Percentiles rank a stretch among this genome's conserved stretches.
Evolutionary conservation across 2,888 invertebrate species (phyloP).

Genomic region (Pterobdella sp.): DNA sequence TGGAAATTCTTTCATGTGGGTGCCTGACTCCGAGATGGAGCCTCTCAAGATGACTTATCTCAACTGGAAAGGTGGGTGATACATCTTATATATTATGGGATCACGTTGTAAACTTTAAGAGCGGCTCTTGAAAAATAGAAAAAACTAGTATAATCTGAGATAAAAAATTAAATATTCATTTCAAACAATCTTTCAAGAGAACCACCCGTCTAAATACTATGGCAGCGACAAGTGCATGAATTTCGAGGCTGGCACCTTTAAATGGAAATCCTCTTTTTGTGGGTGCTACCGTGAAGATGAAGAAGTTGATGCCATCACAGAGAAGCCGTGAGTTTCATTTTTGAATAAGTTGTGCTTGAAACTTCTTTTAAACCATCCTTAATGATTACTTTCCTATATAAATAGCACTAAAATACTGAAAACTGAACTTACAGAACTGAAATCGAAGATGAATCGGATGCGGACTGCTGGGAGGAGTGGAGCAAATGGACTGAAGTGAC

Average conservation of each 20-base stretch:
- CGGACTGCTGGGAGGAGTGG: not conserved
- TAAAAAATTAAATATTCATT: no score
- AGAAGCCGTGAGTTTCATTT: no score
- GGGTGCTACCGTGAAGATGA: not conserved
- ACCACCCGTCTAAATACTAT: not conserved
- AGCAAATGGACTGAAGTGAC: not conserved
- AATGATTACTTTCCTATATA: no score
- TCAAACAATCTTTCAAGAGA: not conserved
- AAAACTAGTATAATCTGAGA: no score
- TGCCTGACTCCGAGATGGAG: constrained; percentile 19
- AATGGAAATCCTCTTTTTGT: constrained; percentile 11
- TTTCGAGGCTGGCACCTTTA: constrained; percentile 11
- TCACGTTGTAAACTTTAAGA: no score
- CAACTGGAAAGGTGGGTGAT: constrained; percentile 11
- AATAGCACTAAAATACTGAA: no score
- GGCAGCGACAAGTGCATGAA: constrained; percentile 20
- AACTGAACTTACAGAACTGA: no score
- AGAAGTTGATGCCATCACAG: no score
- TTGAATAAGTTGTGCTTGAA: no score
- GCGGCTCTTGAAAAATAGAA: no score
- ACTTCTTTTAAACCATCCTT: no score
- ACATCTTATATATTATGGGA: not conserved
- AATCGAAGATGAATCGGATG: not conserved
- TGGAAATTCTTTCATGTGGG: constrained; percentile 13
- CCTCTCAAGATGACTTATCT: constrained; percentile 3